Evolutionary conservation across 2,797 vertebrate species (phyloP).

Genomic region (Arctocebus calabarensis): DNA sequence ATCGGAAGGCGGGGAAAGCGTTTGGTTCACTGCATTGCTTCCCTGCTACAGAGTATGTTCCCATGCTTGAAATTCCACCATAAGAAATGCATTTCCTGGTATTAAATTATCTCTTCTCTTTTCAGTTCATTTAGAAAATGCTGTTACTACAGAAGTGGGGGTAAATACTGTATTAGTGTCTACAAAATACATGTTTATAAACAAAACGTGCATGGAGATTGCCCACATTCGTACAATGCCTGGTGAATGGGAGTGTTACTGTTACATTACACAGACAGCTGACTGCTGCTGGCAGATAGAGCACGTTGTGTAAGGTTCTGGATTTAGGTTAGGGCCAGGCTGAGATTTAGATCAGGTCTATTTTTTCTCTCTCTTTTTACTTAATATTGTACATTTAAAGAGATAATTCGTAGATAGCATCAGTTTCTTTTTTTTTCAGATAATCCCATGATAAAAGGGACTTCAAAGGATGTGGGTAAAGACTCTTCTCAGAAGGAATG

Average conservation of each 20-base stretch:
- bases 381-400: background rate
- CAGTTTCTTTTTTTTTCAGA: conserved; percentile 32
- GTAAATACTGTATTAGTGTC: background rate
- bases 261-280: background rate
- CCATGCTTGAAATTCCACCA: conserved; percentile 59
- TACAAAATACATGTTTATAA: background rate
- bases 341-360: background rate
- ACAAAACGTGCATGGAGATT: background rate
- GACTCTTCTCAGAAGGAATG: background rate
- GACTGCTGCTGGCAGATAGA: background rate
- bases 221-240: background rate
- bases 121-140: background rate
- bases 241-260: background rate
- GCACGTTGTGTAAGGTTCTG: background rate
- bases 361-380: conserved; percentile 33
- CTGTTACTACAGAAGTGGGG: background rate
- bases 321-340: background rate
- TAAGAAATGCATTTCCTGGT: conserved; percentile 49
- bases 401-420: background rate
- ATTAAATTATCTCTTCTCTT: conserved; percentile 33
- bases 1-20: conserved; percentile 12
- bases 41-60: conserved; percentile 37
- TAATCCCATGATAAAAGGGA: background rate
- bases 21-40: conserved; percentile 55
- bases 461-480: background rate